Evolutionary conservation across 1,140 invertebrate species (phyloP), one percentile per base, ranked within the genome.

Genomic region (Pemphigus obesinymphae): DNA sequence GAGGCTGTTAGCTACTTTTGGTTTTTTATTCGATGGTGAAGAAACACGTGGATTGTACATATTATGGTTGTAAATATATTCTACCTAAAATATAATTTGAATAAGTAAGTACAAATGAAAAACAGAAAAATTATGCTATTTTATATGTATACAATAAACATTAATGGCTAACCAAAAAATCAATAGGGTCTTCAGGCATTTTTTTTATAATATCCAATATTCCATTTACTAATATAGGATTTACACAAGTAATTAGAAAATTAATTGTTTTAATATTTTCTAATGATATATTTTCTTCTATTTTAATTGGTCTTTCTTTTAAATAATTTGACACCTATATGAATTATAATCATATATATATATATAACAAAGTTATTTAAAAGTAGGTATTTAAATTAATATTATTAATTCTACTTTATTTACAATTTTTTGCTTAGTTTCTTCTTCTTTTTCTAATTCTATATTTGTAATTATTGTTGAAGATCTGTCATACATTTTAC

Each of bases 51-150:
- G 55, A 61, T 63, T 58, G 23, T 80, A 80, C 37, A 31, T 63
- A 63, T 80, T 80, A 45, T 80, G 53, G 13, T 63, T 80, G 40
- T 80, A 80, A 63, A 80, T 80, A 45, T 80, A 63, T 80, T 80
- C 76, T 40, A 58, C 76, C 76, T 80, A 80, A 43, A 80, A 80
- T 70, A 53, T 72, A 45, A 72, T 26, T 70, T 17, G 37, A 43
- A 70, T 70, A 15, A 26, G 68, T 70, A 70, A 70, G 37, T 70
- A 70, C 45, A 17, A 17, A 29, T 70, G 10, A 29, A 29, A 70
- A 43, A 70, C 40, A 10, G 23, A 45, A 29, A 15, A 70, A 70
- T 70, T n/a, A 45, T 45, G 40, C 23, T 68, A 20, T 70, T 43
- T 17, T 70, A n/a, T 48, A 55, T 23, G 20, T 55, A 23, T n/a